These are phyloP conservation scores for Alviniconcha marisindica DNA, from an alignment of 1,140 invertebrate species.

Conservation along the genomic window DNA sequence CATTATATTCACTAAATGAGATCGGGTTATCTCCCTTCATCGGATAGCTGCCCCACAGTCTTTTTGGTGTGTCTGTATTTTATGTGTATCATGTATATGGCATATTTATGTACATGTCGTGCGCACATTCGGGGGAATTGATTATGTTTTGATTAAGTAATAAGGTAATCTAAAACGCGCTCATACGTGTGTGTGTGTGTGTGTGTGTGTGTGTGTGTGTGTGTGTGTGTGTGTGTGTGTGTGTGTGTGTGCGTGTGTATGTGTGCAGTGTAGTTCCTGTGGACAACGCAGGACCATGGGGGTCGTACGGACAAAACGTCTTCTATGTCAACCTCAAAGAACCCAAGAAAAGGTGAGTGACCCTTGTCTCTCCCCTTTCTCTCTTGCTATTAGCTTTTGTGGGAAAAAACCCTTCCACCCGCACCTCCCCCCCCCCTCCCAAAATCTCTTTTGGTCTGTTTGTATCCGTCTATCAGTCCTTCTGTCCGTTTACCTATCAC, in stretches of 20 bases:
- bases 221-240: slow-evolving; percentile 7
- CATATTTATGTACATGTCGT: too few species aligned
- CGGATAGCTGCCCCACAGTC: too few species aligned
- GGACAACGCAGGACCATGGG: slow-evolving; percentile 52
- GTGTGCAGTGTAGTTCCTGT: slow-evolving; percentile 52
- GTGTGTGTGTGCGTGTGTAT: not conserved
- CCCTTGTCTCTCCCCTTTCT: not conserved
- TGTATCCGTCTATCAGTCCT: not conserved
- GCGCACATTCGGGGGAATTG: too few species aligned
- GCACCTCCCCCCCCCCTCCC: not conserved
- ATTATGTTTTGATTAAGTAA: too few species aligned
- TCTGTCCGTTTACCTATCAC: too few species aligned
- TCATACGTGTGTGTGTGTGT: not conserved
- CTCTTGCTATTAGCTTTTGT: not conserved
- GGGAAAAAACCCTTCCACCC: not conserved
- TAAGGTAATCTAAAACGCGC: too few species aligned
- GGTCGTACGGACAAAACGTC: slow-evolving; percentile 52
- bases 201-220: not conserved
- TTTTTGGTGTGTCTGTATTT: too few species aligned
- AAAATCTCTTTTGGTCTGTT: not conserved
- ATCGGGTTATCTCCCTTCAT: too few species aligned
- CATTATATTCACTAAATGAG: too few species aligned
- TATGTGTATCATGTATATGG: too few species aligned
- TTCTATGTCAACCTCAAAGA: slow-evolving; percentile 59
- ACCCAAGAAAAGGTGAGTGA: slow-evolving; percentile 52